Base-by-base conservation (phyloP, 2,888 invertebrate species). In the Myathropa florea region DNA sequence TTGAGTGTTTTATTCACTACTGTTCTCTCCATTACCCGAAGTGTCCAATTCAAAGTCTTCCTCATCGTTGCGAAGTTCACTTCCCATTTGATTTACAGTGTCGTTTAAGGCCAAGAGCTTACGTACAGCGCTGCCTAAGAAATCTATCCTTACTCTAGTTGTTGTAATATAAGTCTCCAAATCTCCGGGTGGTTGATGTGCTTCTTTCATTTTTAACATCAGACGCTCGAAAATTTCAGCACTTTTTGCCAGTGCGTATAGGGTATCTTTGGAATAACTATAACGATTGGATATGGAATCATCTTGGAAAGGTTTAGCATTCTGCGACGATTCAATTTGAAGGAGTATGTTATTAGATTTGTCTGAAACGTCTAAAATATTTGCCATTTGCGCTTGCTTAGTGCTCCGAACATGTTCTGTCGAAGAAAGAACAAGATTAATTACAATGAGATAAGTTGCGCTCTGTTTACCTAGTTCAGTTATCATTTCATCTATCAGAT, bases 291-390 rank as follows among this genome's bases (percentile, higher is more conserved):
- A 4, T 21, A 70, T 4, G 0, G 55, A 24, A 53, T 70, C 73
- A n/a, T 63, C 72, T n/a, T 70, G 23, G 0, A 21, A 3, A 2
- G 57, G 9, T 21, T 84, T 85, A 14, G 72, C 70, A 4, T 88
- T 83, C 14, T 88, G 87, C 0, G 89, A 88, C 0, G 89, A 83
- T 72, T 92, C 92, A 24, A 92, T 89, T 64, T 91, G 90, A 21
- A 92, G 80, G 4, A 92, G 88, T 0, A 90, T 90, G 65, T 89
- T 91, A 70, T 92, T 92, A 0, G 91, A 91, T 33, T 91, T 91
- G 2, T 92, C 92, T 68, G 90, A 73, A 0, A 92, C 90, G 55
- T 92, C 91, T 0, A 89, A 79, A 1, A 92, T 90, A 18, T 88
- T 88, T 12, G 33, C 75, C 0, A 89, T 79, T 65, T 92, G 92